Evolutionary conservation across 2,888 invertebrate species (phyloP).

Genomic region (Eurois occulta): DNA sequence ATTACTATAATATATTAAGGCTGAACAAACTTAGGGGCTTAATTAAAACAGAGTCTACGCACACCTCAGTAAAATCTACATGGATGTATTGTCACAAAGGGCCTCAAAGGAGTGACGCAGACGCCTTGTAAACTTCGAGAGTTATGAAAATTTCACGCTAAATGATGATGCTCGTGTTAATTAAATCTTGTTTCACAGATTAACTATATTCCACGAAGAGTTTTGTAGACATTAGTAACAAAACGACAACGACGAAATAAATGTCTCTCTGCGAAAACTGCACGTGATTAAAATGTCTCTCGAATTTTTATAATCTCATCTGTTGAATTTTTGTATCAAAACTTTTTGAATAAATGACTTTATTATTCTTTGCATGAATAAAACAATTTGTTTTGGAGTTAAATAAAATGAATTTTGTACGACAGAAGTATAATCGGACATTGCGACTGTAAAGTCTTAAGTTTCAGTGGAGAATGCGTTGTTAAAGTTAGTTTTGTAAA

Average conservation of each 20-base stretch:
- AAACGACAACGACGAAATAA: constrained; percentile 12
- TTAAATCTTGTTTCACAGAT: constrained; percentile 60
- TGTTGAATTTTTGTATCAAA: constrained; percentile 19
- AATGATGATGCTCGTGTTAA: constrained; percentile 55
- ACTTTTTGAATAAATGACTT: constrained; percentile 51
- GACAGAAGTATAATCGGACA: constrained; percentile 23
- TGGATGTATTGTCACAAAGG: constrained; percentile 58
- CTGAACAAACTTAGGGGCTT: constrained; percentile 69
- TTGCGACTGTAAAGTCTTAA: constrained; percentile 23
- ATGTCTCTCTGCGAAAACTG: not conserved
- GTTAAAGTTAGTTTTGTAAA: constrained; percentile 40
- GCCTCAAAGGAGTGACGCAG: constrained; percentile 38
- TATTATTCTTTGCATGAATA: constrained; percentile 35
- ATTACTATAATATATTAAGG: constrained; percentile 71
- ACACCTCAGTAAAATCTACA: constrained; percentile 60
- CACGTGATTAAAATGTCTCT: not conserved
- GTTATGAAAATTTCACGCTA: constrained; percentile 62
- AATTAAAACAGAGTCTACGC: constrained; percentile 73
- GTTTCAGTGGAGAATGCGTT: constrained; percentile 2
- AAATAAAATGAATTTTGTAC: constrained; percentile 14
- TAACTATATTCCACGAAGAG: constrained; percentile 26
- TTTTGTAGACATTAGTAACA: constrained; percentile 5
- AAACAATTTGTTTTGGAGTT: constrained; percentile 39
- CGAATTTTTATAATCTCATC: not conserved
- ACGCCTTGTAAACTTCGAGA: constrained; percentile 55